Evolutionary conservation across 2,113 vertebrate genomes (phyloP).

Genomic region (Puntigrus tetrazona): DNA sequence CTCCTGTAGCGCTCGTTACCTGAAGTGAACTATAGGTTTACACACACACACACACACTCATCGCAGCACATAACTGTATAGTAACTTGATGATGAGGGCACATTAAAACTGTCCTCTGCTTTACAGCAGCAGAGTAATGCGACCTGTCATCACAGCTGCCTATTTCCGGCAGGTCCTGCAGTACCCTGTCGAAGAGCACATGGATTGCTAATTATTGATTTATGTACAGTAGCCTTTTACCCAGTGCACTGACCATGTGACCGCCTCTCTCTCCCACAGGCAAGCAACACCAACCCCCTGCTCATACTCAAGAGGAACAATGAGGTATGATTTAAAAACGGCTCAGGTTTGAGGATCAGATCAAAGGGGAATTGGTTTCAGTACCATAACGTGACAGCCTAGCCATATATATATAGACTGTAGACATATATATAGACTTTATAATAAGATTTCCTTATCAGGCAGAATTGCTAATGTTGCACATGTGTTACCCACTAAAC

Average conservation of each 20-base stretch:
- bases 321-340: constrained; percentile 74
- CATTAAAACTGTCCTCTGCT: neutral
- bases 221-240: neutral
- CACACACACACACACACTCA: neutral
- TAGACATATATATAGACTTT: too few species aligned
- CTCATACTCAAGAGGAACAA: constrained; percentile 86
- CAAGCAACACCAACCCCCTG: constrained; percentile 81
- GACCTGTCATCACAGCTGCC: neutral
- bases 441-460: too few species aligned
- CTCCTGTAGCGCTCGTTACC: neutral
- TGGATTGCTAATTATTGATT: constrained; percentile 1
- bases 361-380: neutral
- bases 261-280: constrained; percentile 73
- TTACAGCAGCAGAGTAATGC: neutral
- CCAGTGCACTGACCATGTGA: constrained; percentile 31
- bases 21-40: neutral
- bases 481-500: too few species aligned
- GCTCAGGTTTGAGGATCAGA: neutral
- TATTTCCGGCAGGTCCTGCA: neutral
- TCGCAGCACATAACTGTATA: neutral
- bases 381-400: neutral
- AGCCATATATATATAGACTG: neutral
- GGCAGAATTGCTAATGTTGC: too few species aligned
- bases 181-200: neutral
- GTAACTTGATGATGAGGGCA: neutral